Base-by-base conservation (phyloP, 2,888 invertebrate species). In the Hartigia nigra region DNA sequence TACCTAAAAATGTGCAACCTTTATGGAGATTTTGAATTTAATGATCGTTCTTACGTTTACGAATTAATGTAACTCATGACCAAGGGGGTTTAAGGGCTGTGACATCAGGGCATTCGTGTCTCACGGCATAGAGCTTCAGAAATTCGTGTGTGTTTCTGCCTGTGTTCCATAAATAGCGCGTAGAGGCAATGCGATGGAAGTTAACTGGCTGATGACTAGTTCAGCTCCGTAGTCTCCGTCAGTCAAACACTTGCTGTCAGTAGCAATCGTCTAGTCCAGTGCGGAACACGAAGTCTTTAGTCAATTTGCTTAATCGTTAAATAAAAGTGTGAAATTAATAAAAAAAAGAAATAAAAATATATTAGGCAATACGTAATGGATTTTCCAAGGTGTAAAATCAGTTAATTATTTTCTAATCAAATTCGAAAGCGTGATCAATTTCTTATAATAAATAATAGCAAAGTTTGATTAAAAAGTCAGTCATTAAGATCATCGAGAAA, bases 221-320 rank as follows among this genome's bases (percentile, higher is more conserved):
- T 82, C 86, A 86, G 86, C 84, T 83, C 75, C 81, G 82, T 84
- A 84, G 80, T 81, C 84, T 82, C 82, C 87, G 88, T 88, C 91
- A 91, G 91, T 91, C 87, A 88, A 91, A 90, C 88, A 86, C 86
- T 87, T 82, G 85, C 89, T 90, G 89, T 89, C 90, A 88, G 85
- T 86, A 82, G 81, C 79, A 34, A 31, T 72, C 9, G 55, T 55
- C 55, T 55, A 55, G 55, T 23, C 55, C 9, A 55, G 55, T 55
- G 23, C 55, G 23, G 0, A 55, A 55, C 55, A 55, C 55, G 55
- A 9, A 55, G 23, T 1, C 9, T 4, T 39, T 55, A 23, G 55
- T 55, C 23, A 55, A 23, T 55, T 23, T 9, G 1, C 1, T 2
- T 1, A 55, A 55, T 23, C 55, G 0, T 23, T 55, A 9, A 23